phyloP scores from a whole-genome alignment of 2,888 invertebrate species.

The Aleiodes leptofemur region DNA sequence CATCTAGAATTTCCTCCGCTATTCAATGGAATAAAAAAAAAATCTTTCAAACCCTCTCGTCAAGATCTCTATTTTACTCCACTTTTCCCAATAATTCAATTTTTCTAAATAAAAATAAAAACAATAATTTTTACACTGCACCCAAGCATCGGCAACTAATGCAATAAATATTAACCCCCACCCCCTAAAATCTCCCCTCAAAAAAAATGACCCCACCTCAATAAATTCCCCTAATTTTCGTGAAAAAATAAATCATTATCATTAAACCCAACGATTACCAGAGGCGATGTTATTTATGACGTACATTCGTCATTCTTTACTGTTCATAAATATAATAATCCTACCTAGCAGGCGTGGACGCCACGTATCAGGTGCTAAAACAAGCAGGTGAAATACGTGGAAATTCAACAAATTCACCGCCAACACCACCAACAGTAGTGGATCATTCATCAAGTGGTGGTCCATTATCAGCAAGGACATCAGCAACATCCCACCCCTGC shows the following conservation, averaged over 20 bases:
- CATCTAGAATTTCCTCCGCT: too few relatives aligned
- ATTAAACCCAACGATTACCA: background rate
- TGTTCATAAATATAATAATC: slow-evolving; percentile 27
- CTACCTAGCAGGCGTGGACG: slow-evolving; percentile 84
- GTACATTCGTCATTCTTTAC: slow-evolving; percentile 6
- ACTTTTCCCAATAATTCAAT: too few relatives aligned
- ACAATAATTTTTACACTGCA: too few relatives aligned
- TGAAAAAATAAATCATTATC: too few relatives aligned
- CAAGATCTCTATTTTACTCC: too few relatives aligned
- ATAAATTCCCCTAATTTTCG: too few relatives aligned
- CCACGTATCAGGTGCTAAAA: slow-evolving; percentile 96
- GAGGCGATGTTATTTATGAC: background rate
- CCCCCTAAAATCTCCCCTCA: background rate
- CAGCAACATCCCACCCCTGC: slow-evolving; percentile 73
- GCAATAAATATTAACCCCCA: too few relatives aligned
- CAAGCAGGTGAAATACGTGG: slow-evolving; percentile 90
- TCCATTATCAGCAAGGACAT: slow-evolving; percentile 69
- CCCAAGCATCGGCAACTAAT: too few relatives aligned
- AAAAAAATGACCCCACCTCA: too few relatives aligned
- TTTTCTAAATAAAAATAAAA: too few relatives aligned
- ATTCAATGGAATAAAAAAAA: too few relatives aligned
- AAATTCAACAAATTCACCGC: slow-evolving; percentile 74
- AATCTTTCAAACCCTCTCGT: too few relatives aligned
- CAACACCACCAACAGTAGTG: slow-evolving; percentile 73
- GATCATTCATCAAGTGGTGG: slow-evolving; percentile 70